phyloP scores from a whole-genome alignment of 2,797 vertebrate species.

The Perdix hodgsoniae region DNA sequence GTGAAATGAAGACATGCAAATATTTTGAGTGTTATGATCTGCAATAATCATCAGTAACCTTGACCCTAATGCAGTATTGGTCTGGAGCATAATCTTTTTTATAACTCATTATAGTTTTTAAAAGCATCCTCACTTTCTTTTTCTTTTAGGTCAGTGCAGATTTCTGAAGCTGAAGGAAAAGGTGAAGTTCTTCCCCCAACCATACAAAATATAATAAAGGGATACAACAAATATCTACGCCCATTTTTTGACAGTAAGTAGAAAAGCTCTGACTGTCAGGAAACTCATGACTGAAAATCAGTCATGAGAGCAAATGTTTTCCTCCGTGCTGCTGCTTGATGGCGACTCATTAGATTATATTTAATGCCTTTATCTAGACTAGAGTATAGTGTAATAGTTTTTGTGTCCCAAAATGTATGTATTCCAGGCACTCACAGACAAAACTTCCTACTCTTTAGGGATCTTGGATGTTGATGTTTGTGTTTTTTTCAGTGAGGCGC shows the following conservation, averaged over 20 bases:
- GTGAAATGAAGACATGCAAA: background rate
- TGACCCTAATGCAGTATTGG: background rate
- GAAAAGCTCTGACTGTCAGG: background rate
- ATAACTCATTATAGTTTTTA: background rate
- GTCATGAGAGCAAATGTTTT: background rate
- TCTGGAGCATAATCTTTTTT: background rate
- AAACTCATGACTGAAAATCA: background rate
- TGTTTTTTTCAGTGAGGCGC: background rate
- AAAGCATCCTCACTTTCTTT: background rate
- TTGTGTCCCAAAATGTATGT: background rate
- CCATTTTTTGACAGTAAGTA: constrained; percentile 93
- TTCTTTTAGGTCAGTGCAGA: constrained; percentile 27
- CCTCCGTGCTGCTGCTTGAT: background rate
- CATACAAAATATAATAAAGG: constrained; percentile 93
- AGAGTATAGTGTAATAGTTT: background rate
- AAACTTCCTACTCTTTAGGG: background rate
- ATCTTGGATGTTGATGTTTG: background rate
- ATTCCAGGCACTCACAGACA: background rate
- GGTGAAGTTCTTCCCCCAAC: constrained; percentile 91
- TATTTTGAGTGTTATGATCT: background rate
- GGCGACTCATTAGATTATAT: background rate
- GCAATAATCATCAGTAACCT: background rate
- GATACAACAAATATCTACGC: constrained; percentile 94
- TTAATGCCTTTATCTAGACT: background rate
- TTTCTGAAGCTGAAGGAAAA: constrained; percentile 77